Base-by-base conservation (phyloP, 2,113 vertebrate genomes). In the Caracal caracal region DNA sequence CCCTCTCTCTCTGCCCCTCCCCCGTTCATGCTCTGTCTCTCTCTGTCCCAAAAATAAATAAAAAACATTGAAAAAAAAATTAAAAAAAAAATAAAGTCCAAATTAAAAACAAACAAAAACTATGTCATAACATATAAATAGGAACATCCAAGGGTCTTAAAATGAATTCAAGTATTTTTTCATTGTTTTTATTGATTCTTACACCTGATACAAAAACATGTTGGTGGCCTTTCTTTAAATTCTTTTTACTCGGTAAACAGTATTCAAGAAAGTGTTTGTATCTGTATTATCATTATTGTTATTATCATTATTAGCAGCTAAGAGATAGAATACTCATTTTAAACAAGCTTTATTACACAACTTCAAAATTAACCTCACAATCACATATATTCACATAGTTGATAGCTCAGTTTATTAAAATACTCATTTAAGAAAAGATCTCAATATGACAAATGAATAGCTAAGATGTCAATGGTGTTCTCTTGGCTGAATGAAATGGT, bases 171-270 rank as follows among this genome's bases (percentile, higher is more conserved):
- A 56, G 1, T 73, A 6, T 70, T 89, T 87, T 86, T 35, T 6
- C 71, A 15, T 24, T 63, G 1, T 47, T 90, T 88, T 0, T 33
- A 84, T 89, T 94, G 3, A 1, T 88, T n/a, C 11, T 43, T 85
- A 4, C 40, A 33, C 5, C n/a, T 13, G 35, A 96, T 87, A 91
- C 43, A 47, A 92, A 94, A 35, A 85, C 51, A 88, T 33, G 33
- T 12, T 47, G 37, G 2, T 2, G 70, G 49, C 3, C 17, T 96
- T 95, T 85, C 33, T 95, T 91, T 90, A 88, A 83, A 49, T 53
- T 15, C 9, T 82, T 92, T 97, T 97, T 56, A 33, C 9, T 95
- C 97, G 70, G 43, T 61, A 84, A 91, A 68, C 37, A 93, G 40
- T 4, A 82, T 82, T 53, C 7, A 26, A 61, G 2, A 13, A 6